phyloP scores from a whole-genome alignment of 2,797 vertebrate genomes.

The Acanthis flammea region DNA sequence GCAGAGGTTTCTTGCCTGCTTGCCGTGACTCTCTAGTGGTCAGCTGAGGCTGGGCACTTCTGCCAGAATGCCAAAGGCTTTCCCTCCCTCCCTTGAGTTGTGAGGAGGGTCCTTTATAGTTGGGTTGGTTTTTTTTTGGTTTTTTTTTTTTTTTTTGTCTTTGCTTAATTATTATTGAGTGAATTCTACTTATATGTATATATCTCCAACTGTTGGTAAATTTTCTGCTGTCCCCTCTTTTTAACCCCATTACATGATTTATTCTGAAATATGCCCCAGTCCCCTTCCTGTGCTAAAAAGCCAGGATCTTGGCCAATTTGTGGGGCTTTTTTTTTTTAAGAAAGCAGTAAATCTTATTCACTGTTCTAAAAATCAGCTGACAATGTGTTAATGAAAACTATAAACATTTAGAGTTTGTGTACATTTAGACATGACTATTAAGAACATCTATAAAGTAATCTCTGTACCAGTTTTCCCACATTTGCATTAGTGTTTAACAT shows the following conservation, averaged over 20 bases:
- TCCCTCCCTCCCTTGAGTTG: accelerated
- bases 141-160: background rate
- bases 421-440: background rate
- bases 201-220: background rate
- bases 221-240: conserved; percentile 27
- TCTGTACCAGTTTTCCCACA: background rate
- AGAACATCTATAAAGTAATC: background rate
- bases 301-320: background rate
- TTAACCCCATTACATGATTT: conserved; percentile 12
- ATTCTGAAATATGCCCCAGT: background rate
- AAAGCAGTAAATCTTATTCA: background rate
- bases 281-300: background rate
- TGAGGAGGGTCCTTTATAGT: background rate
- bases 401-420: background rate
- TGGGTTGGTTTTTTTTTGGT: background rate
- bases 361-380: background rate
- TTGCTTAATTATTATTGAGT: background rate
- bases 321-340: accelerated
- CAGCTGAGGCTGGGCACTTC: background rate
- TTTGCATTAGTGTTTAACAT: background rate
- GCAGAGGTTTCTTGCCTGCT: background rate
- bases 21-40: background rate
- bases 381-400: background rate
- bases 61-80: background rate
- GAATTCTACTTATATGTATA: background rate